A percentile compares a stretch with the other conserved stretches of the same genome.
Evolutionary conservation across 2,113 vertebrate genomes (phyloP).

Genomic region (Mobula birostris): DNA sequence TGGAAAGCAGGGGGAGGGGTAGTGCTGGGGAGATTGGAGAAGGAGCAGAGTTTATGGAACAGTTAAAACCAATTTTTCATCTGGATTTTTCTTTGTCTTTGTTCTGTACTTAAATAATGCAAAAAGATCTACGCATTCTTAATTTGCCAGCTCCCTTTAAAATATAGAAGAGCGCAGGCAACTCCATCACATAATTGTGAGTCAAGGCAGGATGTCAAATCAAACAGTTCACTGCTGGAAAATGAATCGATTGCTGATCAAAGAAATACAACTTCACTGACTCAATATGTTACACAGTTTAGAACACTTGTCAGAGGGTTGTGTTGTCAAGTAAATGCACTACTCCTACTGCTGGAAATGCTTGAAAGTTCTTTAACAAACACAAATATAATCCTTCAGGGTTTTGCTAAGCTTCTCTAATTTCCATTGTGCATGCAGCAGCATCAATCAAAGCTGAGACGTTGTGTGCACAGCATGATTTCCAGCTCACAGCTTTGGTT

Average conservation of each 20-base stretch:
- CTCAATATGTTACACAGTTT: constrained; percentile 3
- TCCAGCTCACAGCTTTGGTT: not conserved
- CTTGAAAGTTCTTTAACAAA: constrained; percentile 23
- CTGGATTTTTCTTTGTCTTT: not conserved
- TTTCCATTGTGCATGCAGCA: constrained; percentile 1
- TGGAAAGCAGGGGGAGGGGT: no score
- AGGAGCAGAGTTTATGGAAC: not conserved
- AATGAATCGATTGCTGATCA: not conserved
- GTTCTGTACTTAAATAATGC: not conserved
- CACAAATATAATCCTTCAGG: constrained; percentile 15
- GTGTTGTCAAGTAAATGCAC: constrained; percentile 22
- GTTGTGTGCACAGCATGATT: not conserved
- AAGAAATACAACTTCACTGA: not conserved
- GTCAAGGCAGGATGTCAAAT: not conserved
- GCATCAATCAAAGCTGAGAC: constrained; percentile 26
- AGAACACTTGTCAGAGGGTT: constrained; percentile 24
- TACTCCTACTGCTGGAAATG: not conserved
- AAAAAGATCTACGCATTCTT: not conserved
- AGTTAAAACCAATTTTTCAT: not conserved
- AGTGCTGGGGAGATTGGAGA: not conserved
- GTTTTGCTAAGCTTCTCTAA: constrained; percentile 17
- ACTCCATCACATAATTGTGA: not conserved
- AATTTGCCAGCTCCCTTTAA: not conserved
- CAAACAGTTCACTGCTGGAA: not conserved
- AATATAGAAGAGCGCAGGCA: not conserved